Conservation (phyloP, 2,113 vertebrate genomes). For the Cebus imitator region DNA sequence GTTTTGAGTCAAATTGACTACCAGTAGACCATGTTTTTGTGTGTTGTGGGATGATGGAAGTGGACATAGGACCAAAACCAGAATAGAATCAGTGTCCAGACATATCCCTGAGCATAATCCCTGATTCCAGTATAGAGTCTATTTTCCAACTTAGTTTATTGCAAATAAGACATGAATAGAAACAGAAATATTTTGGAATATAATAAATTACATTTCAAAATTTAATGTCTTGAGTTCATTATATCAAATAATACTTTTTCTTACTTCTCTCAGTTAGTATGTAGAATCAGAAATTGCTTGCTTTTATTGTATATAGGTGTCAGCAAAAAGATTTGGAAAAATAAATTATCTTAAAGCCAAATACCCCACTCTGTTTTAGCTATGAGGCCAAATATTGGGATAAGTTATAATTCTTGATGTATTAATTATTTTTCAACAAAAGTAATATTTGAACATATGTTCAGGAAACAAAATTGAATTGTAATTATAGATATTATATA, state of each 20-base stretch:
- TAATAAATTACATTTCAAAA: background rate
- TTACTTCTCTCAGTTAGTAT: background rate
- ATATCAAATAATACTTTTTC: background rate
- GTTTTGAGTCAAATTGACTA: background rate
- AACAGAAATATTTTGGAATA: background rate
- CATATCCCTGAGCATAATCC: background rate
- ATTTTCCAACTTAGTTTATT: background rate
- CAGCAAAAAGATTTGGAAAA: background rate
- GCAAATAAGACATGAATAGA: background rate
- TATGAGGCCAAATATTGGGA: background rate
- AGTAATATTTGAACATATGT: background rate
- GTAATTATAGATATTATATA: background rate
- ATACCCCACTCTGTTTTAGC: background rate
- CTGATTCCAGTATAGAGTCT: background rate
- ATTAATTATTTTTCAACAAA: background rate
- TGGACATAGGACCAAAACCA: background rate
- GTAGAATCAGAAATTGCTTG: background rate
- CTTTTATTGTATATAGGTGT: background rate
- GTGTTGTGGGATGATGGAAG: background rate
- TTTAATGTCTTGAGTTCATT: background rate
- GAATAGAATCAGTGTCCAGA: background rate
- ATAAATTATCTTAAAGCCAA: background rate
- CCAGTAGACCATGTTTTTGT: fast-evolving
- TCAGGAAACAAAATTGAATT: background rate
- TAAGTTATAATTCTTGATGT: background rate